Base-by-base conservation (phyloP, 2,113 vertebrate species). In the Vulpes ferrilata region DNA sequence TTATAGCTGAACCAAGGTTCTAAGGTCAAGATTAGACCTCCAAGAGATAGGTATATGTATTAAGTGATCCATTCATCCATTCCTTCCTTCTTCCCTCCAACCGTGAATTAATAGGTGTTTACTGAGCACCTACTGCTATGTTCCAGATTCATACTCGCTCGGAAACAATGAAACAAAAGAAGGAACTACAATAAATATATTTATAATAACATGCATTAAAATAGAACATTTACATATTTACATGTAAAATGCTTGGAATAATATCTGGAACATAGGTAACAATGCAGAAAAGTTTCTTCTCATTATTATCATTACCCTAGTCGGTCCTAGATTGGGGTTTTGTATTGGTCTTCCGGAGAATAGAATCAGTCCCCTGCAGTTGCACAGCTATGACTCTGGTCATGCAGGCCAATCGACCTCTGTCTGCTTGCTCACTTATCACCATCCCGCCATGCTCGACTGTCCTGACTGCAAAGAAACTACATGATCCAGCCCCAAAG, bases 61-160 rank as follows among this genome's bases (percentile, higher is more conserved):
- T 27, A 57, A 78, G 48, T 64, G 35, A 93, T 82, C 64, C 19
- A 76, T 60, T 85, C 22, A 80, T 22, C 25, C 23, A 7, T 73
- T 73, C 74, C 43, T 78, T 51, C 73, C 73, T 59, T 51, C 23
- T 95, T 74, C 59, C 57, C 90, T 78, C 7, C 22, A 89, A 83
- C 27, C 12, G 79, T 60, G 95, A 98, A 95, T 98, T 85, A 98
- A 89, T 59, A 96, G 65, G 16, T 12, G 73, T 53, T 85, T 81
- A 78, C 12, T 76, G 27, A 23, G 62, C 7, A 94, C 12, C 27
- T 57, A 85, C 38, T 90, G 82, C 57, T 93, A 62, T 23, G 17
- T 82, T 17, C 10, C 9, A 76, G 38, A 55, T 22, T 91, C 51
- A 48, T 65, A 79, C 15, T 30, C 12, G 23, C 35, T 67, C 76